These are phyloP conservation scores for Lichenostomus cassidix DNA, from an alignment of 2,113 vertebrate species.

Conservation along the genomic window DNA sequence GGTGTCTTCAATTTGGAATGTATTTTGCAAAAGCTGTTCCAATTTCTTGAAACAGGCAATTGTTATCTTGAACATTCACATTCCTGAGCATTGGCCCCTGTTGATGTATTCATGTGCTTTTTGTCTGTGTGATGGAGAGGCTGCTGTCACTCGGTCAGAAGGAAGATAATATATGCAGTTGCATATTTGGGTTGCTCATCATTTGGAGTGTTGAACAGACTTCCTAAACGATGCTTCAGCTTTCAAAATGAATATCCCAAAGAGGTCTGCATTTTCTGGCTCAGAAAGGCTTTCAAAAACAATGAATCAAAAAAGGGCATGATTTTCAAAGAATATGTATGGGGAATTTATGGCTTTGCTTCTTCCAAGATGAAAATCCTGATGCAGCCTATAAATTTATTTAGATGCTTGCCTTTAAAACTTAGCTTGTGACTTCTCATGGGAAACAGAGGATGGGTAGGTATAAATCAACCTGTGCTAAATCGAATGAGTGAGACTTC, in stretches of 20 bases:
- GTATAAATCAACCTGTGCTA: not conserved
- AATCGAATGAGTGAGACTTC: not conserved
- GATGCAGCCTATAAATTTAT: slow-evolving; percentile 21
- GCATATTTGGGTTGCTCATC: slow-evolving; percentile 10
- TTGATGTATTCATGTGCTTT: not conserved
- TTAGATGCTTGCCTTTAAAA: slow-evolving; percentile 4
- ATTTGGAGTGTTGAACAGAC: not conserved
- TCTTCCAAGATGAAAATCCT: slow-evolving; percentile 21
- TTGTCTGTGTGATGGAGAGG: slow-evolving; percentile 18
- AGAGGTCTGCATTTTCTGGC: slow-evolving; percentile 19
- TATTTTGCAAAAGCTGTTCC: slow-evolving; percentile 24
- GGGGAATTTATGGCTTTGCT: slow-evolving; percentile 14
- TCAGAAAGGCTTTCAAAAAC: slow-evolving; percentile 10
- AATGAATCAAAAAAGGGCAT: slow-evolving; percentile 14
- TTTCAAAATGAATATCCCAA: slow-evolving; percentile 41
- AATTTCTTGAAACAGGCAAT: not conserved
- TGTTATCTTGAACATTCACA: not conserved
- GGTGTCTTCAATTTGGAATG: not conserved
- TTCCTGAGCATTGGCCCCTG: not conserved
- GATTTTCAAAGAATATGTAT: not conserved
- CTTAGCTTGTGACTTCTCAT: not conserved
- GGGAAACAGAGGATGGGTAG: not conserved
- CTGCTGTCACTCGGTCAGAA: not conserved
- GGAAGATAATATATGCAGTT: not conserved
- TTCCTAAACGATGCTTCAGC: not conserved